Percentiles rank a stretch among this genome's conserved stretches.
phyloP scores from a whole-genome alignment of 1,140 invertebrate species.

The Temnothorax nylanderi region DNA sequence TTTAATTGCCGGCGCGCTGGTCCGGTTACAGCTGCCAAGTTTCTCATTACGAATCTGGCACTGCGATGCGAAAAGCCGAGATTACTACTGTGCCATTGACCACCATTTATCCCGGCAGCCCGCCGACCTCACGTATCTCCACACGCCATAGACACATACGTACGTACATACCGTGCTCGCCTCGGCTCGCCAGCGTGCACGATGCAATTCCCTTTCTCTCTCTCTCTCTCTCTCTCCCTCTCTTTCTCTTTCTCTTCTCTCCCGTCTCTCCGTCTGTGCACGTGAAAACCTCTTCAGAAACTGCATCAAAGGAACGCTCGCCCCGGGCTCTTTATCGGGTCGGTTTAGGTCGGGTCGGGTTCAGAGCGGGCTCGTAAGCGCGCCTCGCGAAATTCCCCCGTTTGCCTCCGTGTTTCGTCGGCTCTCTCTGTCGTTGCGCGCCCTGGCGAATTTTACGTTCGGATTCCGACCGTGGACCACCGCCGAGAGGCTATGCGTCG shows the following conservation, averaged over 20 bases:
- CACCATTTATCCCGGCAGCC: constrained; percentile 30
- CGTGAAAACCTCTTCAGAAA: constrained; percentile 58
- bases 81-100: constrained; percentile 56
- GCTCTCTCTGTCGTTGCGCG: constrained; percentile 20
- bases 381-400: constrained; percentile 49
- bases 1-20: constrained; percentile 47
- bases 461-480: constrained; percentile 16
- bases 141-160: not conserved
- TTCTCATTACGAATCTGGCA: constrained; percentile 60
- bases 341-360: constrained; percentile 36
- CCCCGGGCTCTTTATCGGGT: constrained; percentile 62
- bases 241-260: not conserved
- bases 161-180: not conserved
- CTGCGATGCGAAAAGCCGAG: constrained; percentile 36
- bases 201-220: not conserved
- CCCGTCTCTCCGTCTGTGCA: not conserved
- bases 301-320: constrained; percentile 58
- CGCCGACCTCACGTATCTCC: constrained; percentile 23
- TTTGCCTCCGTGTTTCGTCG: constrained; percentile 29
- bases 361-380: constrained; percentile 42
- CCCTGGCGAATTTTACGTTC: constrained; percentile 45
- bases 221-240: not conserved
- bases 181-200: not conserved
- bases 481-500: not conserved
- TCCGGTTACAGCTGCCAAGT: constrained; percentile 55